Evolutionary conservation across 2,113 vertebrate species (phyloP).

Genomic region (Microtus richardsoni): DNA sequence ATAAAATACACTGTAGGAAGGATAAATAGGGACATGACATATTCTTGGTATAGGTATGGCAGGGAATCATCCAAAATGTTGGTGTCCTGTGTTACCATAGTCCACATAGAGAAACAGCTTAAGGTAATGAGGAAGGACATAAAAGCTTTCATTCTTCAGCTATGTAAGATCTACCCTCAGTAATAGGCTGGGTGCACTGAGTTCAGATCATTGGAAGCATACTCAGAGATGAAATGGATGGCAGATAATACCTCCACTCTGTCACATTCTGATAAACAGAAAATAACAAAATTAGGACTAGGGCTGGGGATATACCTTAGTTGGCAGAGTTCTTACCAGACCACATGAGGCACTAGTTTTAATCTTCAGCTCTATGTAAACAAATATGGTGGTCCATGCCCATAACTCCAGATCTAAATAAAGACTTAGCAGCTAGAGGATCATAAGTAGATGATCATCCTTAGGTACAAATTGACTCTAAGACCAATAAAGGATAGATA

Average conservation of each 20-base stretch:
- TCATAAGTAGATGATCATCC: background rate
- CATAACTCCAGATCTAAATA: background rate
- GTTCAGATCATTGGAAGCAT: background rate
- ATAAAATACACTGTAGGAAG: background rate
- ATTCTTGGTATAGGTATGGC: background rate
- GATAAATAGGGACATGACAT: background rate
- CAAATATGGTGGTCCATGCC: background rate
- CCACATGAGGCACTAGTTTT: background rate
- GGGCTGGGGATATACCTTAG: background rate
- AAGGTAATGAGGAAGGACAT: background rate
- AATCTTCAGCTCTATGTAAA: background rate
- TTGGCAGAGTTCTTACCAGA: background rate
- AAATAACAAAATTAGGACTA: background rate
- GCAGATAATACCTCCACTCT: background rate
- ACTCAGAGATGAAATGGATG: too few relatives aligned
- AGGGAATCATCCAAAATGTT: background rate
- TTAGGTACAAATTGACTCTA: too few relatives aligned
- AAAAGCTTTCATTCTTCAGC: background rate
- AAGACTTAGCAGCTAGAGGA: fast-evolving
- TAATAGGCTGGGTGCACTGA: background rate
- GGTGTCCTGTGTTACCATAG: background rate
- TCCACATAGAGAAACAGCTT: background rate
- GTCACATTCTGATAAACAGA: background rate
- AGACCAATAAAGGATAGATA: background rate
- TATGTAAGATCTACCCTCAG: background rate